phyloP scores from a whole-genome alignment of 2,888 invertebrate species.

The Thalpophila matura region DNA sequence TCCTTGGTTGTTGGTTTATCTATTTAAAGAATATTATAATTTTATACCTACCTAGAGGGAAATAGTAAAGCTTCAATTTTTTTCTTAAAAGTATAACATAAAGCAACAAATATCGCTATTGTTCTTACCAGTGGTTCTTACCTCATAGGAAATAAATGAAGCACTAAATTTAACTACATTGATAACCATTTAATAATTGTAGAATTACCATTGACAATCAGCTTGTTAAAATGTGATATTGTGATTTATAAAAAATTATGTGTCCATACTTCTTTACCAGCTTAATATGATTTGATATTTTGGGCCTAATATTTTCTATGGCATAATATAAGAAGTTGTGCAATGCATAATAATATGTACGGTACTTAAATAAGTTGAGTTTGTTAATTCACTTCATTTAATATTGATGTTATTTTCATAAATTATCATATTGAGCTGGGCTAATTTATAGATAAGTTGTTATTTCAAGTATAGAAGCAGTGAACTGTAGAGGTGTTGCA shows the following conservation, averaged over 20 bases:
- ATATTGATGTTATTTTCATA: slow-evolving; percentile 34
- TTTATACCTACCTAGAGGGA: slow-evolving; percentile 16
- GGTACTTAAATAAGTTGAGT: slow-evolving; percentile 54
- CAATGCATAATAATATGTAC: too few relatives aligned
- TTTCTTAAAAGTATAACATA: slow-evolving; percentile 23
- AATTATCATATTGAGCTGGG: slow-evolving; percentile 60
- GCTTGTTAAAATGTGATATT: slow-evolving; percentile 61
- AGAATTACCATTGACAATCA: slow-evolving; percentile 51
- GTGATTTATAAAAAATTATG: slow-evolving; percentile 53
- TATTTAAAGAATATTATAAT: slow-evolving; percentile 15
- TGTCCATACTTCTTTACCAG: slow-evolving; percentile 57
- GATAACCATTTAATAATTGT: slow-evolving; percentile 13
- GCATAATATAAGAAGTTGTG: slow-evolving; percentile 35
- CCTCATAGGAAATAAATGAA: slow-evolving; percentile 42
- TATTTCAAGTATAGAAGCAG: slow-evolving; percentile 47
- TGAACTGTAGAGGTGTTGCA: slow-evolving; percentile 53
- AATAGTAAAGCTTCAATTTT: slow-evolving; percentile 18
- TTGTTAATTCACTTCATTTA: slow-evolving; percentile 53
- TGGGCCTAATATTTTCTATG: slow-evolving; percentile 41
- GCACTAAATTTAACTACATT: slow-evolving; percentile 28
- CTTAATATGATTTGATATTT: slow-evolving; percentile 52
- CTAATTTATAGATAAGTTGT: slow-evolving; percentile 36
- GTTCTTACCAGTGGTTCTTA: slow-evolving; percentile 41
- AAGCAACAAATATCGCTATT: slow-evolving; percentile 25
- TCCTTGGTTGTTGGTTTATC: slow-evolving; percentile 35